These are phyloP conservation scores for Arctopsyche grandis DNA, from an alignment of 1,140 invertebrate species.

Conservation along the genomic window DNA sequence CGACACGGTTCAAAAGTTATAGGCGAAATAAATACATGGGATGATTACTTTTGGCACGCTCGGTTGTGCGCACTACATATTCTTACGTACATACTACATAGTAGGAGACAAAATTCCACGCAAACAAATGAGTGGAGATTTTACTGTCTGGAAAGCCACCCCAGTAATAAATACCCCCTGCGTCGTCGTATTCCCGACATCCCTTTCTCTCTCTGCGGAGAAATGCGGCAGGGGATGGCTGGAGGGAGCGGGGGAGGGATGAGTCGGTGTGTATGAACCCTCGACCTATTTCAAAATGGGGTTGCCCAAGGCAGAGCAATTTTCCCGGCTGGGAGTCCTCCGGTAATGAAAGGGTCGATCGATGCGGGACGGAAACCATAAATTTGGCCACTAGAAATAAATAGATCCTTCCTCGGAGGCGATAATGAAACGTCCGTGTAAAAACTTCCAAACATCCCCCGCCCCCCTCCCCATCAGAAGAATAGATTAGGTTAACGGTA, in stretches of 20 bases:
- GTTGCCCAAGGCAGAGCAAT: conserved; percentile 37
- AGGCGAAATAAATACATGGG: background rate
- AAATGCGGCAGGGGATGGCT: background rate
- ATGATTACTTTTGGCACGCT: background rate
- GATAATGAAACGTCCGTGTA: too few species aligned
- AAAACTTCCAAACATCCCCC: too few species aligned
- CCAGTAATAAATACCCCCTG: conserved; percentile 29
- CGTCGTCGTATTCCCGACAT: background rate
- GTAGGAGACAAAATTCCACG: conserved; percentile 20
- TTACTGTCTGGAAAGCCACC: conserved; percentile 37
- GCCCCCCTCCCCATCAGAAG: too few species aligned
- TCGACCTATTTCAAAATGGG: conserved; percentile 46
- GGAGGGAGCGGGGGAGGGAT: too few species aligned
- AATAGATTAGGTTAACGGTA: too few species aligned
- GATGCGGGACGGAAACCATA: conserved; percentile 21
- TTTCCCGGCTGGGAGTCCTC: conserved; percentile 21
- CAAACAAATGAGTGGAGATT: conserved; percentile 40
- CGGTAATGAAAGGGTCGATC: conserved; percentile 33
- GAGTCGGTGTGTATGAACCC: conserved; percentile 8
- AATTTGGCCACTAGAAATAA: conserved; percentile 17
- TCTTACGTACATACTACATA: too few species aligned
- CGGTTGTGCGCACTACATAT: too few species aligned
- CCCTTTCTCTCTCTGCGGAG: background rate
- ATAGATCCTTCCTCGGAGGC: background rate
- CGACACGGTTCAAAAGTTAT: background rate